Conservation (phyloP, 2,797 vertebrate genomes). For the Halcyon leucocephala region DNA sequence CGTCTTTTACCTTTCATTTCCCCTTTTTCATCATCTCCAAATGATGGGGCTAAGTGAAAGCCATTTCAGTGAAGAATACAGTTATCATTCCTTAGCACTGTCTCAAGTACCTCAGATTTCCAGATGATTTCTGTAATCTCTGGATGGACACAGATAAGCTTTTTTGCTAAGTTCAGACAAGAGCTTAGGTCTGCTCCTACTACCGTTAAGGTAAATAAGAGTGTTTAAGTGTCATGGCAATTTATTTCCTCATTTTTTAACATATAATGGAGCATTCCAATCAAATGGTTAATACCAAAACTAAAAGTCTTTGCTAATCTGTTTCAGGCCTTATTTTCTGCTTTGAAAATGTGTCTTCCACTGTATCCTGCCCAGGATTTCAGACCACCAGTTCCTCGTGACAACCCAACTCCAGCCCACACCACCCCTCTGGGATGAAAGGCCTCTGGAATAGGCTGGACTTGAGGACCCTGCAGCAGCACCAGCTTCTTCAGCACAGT, state of each 20-base stretch:
- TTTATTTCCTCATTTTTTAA: not conserved
- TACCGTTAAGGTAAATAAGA: not conserved
- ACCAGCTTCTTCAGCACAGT: not conserved
- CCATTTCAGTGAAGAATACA: not conserved
- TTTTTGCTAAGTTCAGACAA: not conserved
- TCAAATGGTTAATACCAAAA: not conserved
- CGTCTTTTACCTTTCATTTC: not conserved
- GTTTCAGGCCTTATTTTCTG: not conserved
- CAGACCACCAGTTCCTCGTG: not conserved
- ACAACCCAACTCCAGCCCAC: fast-evolving
- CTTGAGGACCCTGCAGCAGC: fast-evolving
- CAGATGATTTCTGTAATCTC: not conserved
- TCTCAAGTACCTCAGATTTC: not conserved
- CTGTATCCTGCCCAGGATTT: not conserved
- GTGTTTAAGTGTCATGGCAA: not conserved
- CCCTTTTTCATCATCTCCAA: not conserved
- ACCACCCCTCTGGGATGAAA: not conserved
- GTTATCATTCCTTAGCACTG: not conserved
- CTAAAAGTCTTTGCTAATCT: not conserved
- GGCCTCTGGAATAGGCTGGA: not conserved
- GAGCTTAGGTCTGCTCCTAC: not conserved
- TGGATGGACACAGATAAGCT: not conserved
- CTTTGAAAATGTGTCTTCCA: not conserved
- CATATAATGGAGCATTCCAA: not conserved
- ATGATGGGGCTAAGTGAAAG: not conserved